Evolutionary conservation across 2,797 vertebrate species (phyloP).

Genomic region (Argyrosomus regius): DNA sequence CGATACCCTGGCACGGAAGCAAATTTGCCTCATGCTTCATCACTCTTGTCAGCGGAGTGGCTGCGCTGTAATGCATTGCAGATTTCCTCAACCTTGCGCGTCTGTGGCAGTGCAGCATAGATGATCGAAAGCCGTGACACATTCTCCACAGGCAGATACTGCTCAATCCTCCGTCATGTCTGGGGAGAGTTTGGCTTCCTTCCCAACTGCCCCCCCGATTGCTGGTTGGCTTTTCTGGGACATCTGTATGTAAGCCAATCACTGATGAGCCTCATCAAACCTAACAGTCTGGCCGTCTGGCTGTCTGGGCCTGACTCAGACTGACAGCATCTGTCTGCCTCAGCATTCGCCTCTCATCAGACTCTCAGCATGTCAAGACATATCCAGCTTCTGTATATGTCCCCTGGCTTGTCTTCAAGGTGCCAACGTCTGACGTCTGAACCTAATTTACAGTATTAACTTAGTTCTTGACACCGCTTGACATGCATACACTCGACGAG

Average conservation of each 20-base stretch:
- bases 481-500: conserved; percentile 7
- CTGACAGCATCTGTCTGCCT: conserved; percentile 52
- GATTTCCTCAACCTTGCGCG: conserved; percentile 18
- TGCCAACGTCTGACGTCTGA: not conserved
- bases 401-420: conserved; percentile 5
- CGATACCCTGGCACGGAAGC: conserved; percentile 44
- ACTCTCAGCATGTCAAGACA: conserved; percentile 16
- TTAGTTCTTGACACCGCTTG: conserved; percentile 5
- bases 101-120: conserved; percentile 3
- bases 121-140: conserved; percentile 48
- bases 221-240: conserved; percentile 25
- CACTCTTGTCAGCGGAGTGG: conserved; percentile 21
- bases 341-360: conserved; percentile 14
- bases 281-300: conserved; percentile 33
- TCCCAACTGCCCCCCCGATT: conserved; percentile 5
- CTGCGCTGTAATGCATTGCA: conserved; percentile 19
- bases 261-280: conserved; percentile 30
- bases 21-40: conserved; percentile 42
- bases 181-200: conserved; percentile 16
- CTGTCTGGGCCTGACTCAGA: conserved; percentile 40
- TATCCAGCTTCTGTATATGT: conserved; percentile 27
- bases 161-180: conserved; percentile 44
- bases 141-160: conserved; percentile 19
- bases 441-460: conserved; percentile 1
- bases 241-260: conserved; percentile 53